These are phyloP conservation scores for Mesochorus sp. DNA, from an alignment of 2,888 invertebrate genomes.

Conservation along the genomic window DNA sequence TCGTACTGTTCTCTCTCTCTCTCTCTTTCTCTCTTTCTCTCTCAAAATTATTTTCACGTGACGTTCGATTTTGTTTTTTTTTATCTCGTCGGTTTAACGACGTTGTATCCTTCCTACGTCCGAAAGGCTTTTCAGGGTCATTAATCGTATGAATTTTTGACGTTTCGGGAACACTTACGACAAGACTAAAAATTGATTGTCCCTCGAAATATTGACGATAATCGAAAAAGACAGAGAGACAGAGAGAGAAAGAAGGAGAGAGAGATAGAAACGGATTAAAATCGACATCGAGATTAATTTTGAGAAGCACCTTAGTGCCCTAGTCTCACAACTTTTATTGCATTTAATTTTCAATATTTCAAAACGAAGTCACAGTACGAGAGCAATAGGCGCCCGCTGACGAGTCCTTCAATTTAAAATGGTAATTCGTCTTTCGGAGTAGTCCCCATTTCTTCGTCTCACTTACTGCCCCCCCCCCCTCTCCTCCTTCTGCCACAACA, in stretches of 20 bases:
- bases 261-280: too few relatives aligned
- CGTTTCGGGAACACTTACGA: too few relatives aligned
- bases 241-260: too few relatives aligned
- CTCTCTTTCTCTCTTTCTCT: constrained; percentile 18
- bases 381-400: constrained; percentile 40
- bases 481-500: constrained; percentile 34
- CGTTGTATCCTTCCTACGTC: too few relatives aligned
- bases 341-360: neutral
- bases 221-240: too few relatives aligned
- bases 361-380: neutral
- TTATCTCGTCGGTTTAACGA: too few relatives aligned
- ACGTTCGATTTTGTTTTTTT: constrained; percentile 44
- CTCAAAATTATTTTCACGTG: constrained; percentile 32
- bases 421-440: constrained; percentile 47
- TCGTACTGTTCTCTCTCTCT: constrained; percentile 25
- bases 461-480: constrained; percentile 19
- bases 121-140: neutral
- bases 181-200: too few relatives aligned
- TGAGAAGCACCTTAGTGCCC: too few relatives aligned
- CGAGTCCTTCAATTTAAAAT: constrained; percentile 59
- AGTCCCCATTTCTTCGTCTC: constrained; percentile 11
- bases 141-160: neutral
- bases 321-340: neutral
- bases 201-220: too few relatives aligned
- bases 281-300: too few relatives aligned